A percentile compares a stretch with the other conserved stretches of the same genome.
phyloP scores from a whole-genome alignment of 2,797 vertebrate genomes.

The Sebastes trivittatus region DNA sequence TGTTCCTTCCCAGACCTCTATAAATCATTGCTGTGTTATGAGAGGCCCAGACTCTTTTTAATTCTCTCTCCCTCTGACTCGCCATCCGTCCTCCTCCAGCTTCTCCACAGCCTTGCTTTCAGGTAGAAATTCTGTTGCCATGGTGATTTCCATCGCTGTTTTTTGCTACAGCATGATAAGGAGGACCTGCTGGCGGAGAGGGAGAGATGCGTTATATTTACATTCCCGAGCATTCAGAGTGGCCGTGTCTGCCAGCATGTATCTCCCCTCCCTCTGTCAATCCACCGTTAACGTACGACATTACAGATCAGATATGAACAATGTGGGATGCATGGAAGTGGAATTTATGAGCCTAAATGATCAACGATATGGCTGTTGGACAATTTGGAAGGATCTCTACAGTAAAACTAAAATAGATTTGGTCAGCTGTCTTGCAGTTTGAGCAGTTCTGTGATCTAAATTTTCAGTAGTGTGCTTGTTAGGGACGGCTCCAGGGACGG shows the following conservation, averaged over 20 bases:
- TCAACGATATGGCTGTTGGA: background rate
- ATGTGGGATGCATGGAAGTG: background rate
- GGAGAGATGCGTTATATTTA: conserved; percentile 33
- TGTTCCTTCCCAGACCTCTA: conserved; percentile 23
- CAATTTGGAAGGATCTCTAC: background rate
- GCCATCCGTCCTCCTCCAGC: conserved; percentile 5
- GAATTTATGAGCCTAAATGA: background rate
- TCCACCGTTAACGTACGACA: background rate
- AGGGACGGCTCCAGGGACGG: background rate
- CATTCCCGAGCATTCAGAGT: conserved; percentile 38
- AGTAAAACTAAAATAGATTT: background rate
- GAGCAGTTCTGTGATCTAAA: background rate
- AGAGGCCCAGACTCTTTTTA: conserved; percentile 18
- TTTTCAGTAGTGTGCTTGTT: background rate
- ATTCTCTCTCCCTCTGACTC: background rate
- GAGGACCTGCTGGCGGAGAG: conserved; percentile 6
- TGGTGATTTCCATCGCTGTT: conserved; percentile 59
- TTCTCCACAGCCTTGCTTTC: conserved; percentile 37
- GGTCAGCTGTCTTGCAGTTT: background rate
- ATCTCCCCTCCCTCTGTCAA: background rate
- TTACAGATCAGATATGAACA: background rate
- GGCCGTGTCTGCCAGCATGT: background rate
- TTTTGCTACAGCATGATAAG: conserved; percentile 32
- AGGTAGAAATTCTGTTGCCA: conserved; percentile 73
- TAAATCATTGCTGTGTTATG: conserved; percentile 50